phyloP scores from a whole-genome alignment of 2,888 invertebrate genomes.

The Drosophila atripex region DNA sequence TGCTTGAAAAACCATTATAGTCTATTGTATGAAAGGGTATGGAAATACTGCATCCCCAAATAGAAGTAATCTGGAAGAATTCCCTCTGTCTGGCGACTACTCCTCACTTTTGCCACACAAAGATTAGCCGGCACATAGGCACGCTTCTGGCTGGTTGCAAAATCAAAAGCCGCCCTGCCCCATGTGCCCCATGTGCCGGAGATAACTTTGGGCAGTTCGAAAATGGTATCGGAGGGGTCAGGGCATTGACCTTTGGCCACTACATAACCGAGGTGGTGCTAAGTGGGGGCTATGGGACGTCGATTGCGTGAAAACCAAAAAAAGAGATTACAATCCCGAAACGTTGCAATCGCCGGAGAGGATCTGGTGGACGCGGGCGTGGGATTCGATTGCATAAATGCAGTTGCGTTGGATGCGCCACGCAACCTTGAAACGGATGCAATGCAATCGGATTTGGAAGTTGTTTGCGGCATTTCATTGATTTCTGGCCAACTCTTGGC shows the following conservation, averaged over 20 bases:
- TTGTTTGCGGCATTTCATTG: slow-evolving; percentile 15
- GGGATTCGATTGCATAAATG: slow-evolving; percentile 43
- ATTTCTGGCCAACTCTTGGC: slow-evolving; percentile 38
- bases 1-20: too few relatives aligned
- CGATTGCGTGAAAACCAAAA: slow-evolving; percentile 9
- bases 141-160: slow-evolving; percentile 1
- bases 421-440: slow-evolving; percentile 30
- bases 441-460: slow-evolving; percentile 22
- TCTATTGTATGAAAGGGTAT: too few relatives aligned
- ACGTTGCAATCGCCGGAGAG: not conserved
- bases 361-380: slow-evolving; percentile 1
- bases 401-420: slow-evolving; percentile 7
- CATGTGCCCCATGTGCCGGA: not conserved
- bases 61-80: not conserved
- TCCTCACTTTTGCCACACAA: not conserved
- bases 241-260: slow-evolving; percentile 17
- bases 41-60: not conserved
- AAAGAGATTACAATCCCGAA: slow-evolving; percentile 5
- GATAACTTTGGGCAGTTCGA: slow-evolving; percentile 20
- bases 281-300: not conserved
- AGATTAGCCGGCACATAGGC: slow-evolving; percentile 1
- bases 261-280: slow-evolving; percentile 6
- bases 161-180: not conserved
- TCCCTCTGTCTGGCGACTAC: slow-evolving; percentile 1
- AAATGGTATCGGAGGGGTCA: not conserved